A percentile compares a stretch with the other conserved stretches of the same genome.
Evolutionary conservation across 2,113 vertebrate genomes (phyloP).

Genomic region (Onychostruthus taczanowskii): DNA sequence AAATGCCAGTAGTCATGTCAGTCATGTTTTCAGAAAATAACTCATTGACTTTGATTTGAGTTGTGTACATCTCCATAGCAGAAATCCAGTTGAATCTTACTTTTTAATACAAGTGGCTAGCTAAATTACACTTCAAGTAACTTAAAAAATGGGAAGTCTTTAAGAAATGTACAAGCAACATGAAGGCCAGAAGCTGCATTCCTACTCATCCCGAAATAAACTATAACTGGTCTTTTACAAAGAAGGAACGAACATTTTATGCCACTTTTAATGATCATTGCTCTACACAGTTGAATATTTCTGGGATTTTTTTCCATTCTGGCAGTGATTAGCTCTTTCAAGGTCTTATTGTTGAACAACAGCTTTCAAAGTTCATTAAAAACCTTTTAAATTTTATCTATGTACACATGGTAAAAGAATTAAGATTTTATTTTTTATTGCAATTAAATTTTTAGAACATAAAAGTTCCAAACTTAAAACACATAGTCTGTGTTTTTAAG

Average conservation of each 20-base stretch:
- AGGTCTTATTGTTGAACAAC: neutral
- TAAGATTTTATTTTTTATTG: neutral
- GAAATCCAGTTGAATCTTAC: neutral
- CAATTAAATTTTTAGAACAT: neutral
- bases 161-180: neutral
- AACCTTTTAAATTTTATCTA: neutral
- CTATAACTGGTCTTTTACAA: neutral
- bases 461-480: neutral
- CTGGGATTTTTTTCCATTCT: rapidly evolving
- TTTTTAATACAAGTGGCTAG: neutral
- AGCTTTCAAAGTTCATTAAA: neutral
- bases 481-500: neutral
- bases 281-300: neutral
- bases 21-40: neutral
- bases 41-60: neutral
- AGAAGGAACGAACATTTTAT: neutral
- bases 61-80: neutral
- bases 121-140: neutral
- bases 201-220: neutral
- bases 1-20: neutral
- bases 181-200: neutral
- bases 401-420: neutral
- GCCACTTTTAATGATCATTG: neutral
- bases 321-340: neutral
- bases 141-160: neutral